Base-by-base conservation (phyloP, 2,888 invertebrate species). In the Xestia sexstrigata region DNA sequence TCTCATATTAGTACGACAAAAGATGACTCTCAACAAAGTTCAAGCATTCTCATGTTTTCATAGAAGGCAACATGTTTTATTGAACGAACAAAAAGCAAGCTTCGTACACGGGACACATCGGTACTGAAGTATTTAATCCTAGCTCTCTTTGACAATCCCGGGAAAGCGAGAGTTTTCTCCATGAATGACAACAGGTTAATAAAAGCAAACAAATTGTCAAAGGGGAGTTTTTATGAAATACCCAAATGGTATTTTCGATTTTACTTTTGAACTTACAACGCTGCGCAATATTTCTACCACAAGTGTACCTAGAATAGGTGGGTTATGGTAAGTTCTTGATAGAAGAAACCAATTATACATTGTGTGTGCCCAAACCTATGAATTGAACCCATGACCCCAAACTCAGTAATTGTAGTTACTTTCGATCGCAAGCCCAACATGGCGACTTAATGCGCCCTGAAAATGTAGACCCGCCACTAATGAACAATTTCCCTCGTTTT, bases 401-500 rank as follows among this genome's bases (percentile, higher is more conserved):
- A 7, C 20, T n/a, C 11, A 30, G 2, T 20, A 74, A 45, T 45
- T 42, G 5, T 26, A n/a, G 17, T n/a, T 26, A 35, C 30, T 35
- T 75, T 45, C 2, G 5, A 76, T n/a, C 47, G 13, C 3, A 9
- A 49, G 2, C 15, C 13, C 7, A 17, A 42, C 17, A 35, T 17
- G 1, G 45, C 0, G n/a, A 55, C 35, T 35, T 45, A n/a, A 70
- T 26, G 23, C 6, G 0, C 35, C n/a, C 42, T 39, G 9, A 63
- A 52, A 52, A 79, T 35, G 35, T 55, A 17, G 30, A 45, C 49
- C 58, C 35, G 7, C 42, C 23, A 60, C 20, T 63, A 58, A 63
- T 77, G 58, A 67, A 71, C 67, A 70, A 75, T 52, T 75, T 76
- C 82, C 81, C 81, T 62, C 78, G 49, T 78, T 75, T 82, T 65